Evolutionary conservation across 2,113 vertebrate genomes (phyloP).

Genomic region (Tamias sibiricus): DNA sequence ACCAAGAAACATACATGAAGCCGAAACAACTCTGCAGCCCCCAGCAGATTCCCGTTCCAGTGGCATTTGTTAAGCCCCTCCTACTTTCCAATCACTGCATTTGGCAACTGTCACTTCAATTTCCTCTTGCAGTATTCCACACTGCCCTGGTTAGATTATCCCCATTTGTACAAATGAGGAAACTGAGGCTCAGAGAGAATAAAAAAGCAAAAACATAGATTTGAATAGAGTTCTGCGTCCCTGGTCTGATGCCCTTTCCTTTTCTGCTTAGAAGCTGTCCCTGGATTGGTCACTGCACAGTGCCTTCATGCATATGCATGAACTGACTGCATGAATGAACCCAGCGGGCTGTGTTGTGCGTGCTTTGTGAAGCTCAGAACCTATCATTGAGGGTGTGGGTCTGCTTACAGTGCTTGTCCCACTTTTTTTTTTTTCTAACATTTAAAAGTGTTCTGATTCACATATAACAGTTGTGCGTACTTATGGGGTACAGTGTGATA

Average conservation of each 20-base stretch:
- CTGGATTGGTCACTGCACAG: conserved; percentile 39
- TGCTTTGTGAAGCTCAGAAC: conserved; percentile 1
- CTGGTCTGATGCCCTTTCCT: not conserved
- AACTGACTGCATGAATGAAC: not conserved
- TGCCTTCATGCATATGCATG: conserved; percentile 61
- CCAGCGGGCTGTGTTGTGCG: not conserved
- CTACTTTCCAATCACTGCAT: not conserved
- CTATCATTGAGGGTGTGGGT: not conserved
- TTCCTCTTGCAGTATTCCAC: not conserved
- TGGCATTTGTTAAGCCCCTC: not conserved
- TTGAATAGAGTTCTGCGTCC: not conserved
- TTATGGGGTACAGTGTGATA: not conserved
- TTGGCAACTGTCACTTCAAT: not conserved
- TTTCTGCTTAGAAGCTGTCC: not conserved
- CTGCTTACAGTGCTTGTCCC: not conserved
- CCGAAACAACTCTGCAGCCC: not conserved
- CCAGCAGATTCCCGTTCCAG: not conserved
- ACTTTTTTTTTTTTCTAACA: not conserved
- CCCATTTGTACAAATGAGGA: not conserved
- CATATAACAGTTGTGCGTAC: not conserved
- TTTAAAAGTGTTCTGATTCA: not conserved
- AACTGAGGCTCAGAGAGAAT: conserved; percentile 11
- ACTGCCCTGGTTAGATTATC: not conserved
- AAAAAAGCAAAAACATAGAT: not conserved
- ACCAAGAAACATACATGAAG: not conserved